Evolutionary conservation across 2,888 invertebrate species (phyloP).

Genomic region (Acrobasis repandana): DNA sequence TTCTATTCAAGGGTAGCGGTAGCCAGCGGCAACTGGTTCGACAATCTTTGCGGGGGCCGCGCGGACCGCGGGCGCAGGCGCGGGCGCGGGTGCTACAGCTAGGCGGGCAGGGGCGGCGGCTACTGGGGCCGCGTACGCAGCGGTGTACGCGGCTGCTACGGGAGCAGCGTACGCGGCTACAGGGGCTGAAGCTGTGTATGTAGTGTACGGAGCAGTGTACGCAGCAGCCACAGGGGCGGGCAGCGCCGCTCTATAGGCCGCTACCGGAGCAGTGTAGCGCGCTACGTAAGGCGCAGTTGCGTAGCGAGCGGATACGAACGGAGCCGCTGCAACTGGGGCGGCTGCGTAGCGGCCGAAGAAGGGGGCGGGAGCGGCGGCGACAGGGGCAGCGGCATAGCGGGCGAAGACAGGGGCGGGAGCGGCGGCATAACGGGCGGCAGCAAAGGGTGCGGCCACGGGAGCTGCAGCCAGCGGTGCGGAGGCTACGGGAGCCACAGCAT

Average conservation of each 20-base stretch:
- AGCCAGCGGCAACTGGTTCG: slow-evolving; percentile 68
- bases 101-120: slow-evolving; percentile 73
- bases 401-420: slow-evolving; percentile 36
- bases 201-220: slow-evolving; percentile 40
- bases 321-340: slow-evolving; percentile 34
- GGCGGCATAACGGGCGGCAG: slow-evolving; percentile 36
- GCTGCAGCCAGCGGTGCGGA: slow-evolving; percentile 32
- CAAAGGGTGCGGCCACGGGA: slow-evolving; percentile 34
- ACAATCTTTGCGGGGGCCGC: slow-evolving; percentile 86
- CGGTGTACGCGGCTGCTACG: slow-evolving; percentile 37
- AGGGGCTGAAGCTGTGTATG: slow-evolving; percentile 36
- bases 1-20: slow-evolving; percentile 64
- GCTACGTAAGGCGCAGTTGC: slow-evolving; percentile 45
- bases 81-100: slow-evolving; percentile 84
- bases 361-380: slow-evolving; percentile 39
- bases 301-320: slow-evolving; percentile 33
- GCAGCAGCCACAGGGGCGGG: slow-evolving; percentile 34
- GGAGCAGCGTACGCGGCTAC: slow-evolving; percentile 41
- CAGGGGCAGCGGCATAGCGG: slow-evolving; percentile 41
- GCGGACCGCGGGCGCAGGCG: slow-evolving; percentile 78
- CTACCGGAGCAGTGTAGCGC: slow-evolving; percentile 40
- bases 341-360: slow-evolving; percentile 42
- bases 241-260: slow-evolving; percentile 30
- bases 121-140: slow-evolving; percentile 43
- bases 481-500: slow-evolving; percentile 31